Conservation (phyloP, 2,888 invertebrate species). For the Heteropelma amictum region DNA sequence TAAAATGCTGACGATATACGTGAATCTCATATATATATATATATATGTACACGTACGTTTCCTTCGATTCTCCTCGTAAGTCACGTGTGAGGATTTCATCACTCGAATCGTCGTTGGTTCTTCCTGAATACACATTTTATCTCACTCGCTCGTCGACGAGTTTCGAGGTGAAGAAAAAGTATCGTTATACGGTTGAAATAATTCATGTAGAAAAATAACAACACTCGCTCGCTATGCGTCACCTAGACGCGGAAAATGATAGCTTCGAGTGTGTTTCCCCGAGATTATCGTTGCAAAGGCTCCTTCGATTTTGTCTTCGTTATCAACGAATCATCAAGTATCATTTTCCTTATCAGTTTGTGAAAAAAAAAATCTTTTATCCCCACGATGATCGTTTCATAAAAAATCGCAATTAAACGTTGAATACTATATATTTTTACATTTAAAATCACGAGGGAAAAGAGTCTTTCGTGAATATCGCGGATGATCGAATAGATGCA, state of each 20-base stretch:
- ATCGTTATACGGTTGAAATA: not conserved
- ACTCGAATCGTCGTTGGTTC: slow-evolving; percentile 11
- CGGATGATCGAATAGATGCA: slow-evolving; percentile 2
- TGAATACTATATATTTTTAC: not conserved
- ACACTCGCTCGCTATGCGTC: slow-evolving; percentile 26
- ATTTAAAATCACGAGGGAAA: not conserved
- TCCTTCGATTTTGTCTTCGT: slow-evolving; percentile 5
- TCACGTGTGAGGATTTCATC: slow-evolving; percentile 12
- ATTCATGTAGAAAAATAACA: slow-evolving; percentile 32
- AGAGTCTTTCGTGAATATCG: not conserved
- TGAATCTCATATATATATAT: too few relatives aligned
- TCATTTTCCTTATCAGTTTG: not conserved
- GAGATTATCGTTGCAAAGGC: slow-evolving; percentile 29
- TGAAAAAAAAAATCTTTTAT: not conserved
- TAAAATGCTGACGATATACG: too few relatives aligned
- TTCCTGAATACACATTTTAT: slow-evolving; percentile 20
- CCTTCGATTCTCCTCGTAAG: not conserved
- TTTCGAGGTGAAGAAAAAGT: slow-evolving; percentile 20
- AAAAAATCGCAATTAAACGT: not conserved
- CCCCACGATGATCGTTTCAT: not conserved
- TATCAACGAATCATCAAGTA: slow-evolving; percentile 16
- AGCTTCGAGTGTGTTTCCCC: slow-evolving; percentile 32
- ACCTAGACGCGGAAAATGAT: slow-evolving; percentile 19
- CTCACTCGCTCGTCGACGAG: slow-evolving; percentile 15
- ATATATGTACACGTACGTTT: too few relatives aligned